Base-by-base conservation (phyloP, 2,113 vertebrate genomes). In the Microcebus tavaratra region DNA sequence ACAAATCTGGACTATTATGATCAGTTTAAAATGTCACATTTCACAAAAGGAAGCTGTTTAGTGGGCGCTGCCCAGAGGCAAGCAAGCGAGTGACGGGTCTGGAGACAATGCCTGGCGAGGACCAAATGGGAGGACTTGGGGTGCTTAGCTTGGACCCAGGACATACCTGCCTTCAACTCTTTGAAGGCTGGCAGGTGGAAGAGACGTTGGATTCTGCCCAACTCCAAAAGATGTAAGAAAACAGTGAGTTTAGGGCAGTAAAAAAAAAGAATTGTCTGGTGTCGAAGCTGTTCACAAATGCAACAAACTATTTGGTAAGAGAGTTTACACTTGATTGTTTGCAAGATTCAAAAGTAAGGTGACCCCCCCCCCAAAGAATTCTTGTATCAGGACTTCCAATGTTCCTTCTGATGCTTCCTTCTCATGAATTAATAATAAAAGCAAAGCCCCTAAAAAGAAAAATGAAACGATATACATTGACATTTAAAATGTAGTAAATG, bases 101-200 rank as follows among this genome's bases (percentile, higher is more conserved):
- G 27, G 23, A 12, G 25, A 61, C 20, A 8, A 27, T 20, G 39
- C 29, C 31, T 75, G 50, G 20, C 7, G 31, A 73, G n/a, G 63
- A 73, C 17, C 4, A 23, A 20, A 34, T 2, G 5, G 7, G 31
- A 68, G 39, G 9, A 7, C 0, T 0, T 2, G n/a, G n/a, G 36
- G 6, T 8, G 31, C 50, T 65, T 29, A 61, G n/a, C 55, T 12
- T 42, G 18, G 31, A 83, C 42, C 84, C 5, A 45, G 55, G 76
- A 90, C 42, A 36, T 48, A 70, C 12, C 70, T 70, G 39, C 36
- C 36, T 89, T 93, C 78, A 48, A 36, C 59, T 65, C 61, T 31
- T 31, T 75, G 63, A 85, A 88, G 72, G 6, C 6, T 42, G 39
- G 29, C 29, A 75, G 42, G 21, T 83, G 25, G 21, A 65, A 72